These are phyloP conservation scores for Steatocranus sp. DNA, from an alignment of 2,797 vertebrate genomes.

Conservation along the genomic window DNA sequence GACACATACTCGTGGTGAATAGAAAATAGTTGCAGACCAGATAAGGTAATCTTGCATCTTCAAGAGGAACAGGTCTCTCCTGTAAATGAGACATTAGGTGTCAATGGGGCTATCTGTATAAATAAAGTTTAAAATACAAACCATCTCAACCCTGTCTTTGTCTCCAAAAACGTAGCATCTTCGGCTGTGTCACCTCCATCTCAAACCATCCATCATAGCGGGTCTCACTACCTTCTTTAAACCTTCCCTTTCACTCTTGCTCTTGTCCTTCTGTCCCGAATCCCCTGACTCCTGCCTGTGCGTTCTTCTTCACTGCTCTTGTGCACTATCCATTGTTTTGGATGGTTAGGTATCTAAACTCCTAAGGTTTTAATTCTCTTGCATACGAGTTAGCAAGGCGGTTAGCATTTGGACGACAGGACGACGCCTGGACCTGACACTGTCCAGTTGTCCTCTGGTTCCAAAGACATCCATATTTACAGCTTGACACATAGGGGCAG, in stretches of 20 bases:
- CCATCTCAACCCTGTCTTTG: not conserved
- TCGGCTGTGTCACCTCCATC: not conserved
- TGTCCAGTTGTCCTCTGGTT: not conserved
- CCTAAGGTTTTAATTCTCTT: not conserved
- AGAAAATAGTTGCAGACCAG: not conserved
- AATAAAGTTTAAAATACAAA: not conserved
- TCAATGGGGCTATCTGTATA: not conserved
- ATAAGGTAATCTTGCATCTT: not conserved
- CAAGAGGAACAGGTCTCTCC: not conserved
- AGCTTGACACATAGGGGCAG: constrained; percentile 6
- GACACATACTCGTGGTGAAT: not conserved
- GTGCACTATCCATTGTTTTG: not conserved
- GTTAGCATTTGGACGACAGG: not conserved
- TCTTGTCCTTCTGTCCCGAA: not conserved
- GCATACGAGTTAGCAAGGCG: not conserved
- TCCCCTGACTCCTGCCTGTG: not conserved
- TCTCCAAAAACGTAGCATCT: not conserved
- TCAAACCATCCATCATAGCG: not conserved
- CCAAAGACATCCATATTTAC: constrained; percentile 21
- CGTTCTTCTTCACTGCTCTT: not conserved
- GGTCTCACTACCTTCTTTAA: not conserved
- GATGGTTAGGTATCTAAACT: not conserved
- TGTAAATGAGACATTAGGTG: not conserved
- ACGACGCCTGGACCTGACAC: not conserved
- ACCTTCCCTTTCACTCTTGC: not conserved